Base-by-base conservation (phyloP, 2,888 invertebrate species). In the Lomographa bimaculata region DNA sequence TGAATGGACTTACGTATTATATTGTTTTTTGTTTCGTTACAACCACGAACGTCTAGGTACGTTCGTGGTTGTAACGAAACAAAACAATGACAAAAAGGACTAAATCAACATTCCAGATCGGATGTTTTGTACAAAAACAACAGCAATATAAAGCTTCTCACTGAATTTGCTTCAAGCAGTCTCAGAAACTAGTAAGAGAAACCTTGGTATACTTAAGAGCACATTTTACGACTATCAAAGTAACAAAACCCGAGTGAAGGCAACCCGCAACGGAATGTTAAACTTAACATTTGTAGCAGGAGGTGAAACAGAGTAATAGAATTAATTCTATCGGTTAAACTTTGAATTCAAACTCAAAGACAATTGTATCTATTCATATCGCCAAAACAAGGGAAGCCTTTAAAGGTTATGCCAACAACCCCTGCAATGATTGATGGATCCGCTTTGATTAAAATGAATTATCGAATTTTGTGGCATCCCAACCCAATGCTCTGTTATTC, bases 291-390 rank as follows among this genome's bases (percentile, higher is more conserved):
- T 80, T 76, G 79, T 73, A 75, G 68, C 71, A 64, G 67, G 60
- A 70, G 65, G 70, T 66, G 67, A 77, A 82, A 82, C 78, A 72
- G 64, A 73, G 80, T 80, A 72, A 83, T 86, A 79, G 78, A 86
- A 86, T 85, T 87, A 87, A 87, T 85, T 85, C 83, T 81, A 86
- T 86, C 75, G 80, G 57, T 67, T 65, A 64, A 78, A 81, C 76
- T 83, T 81, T 77, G 73, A 76, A 79, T 82, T 79, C 76, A 73
- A 65, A 70, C 67, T 67, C 69, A 70, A 79, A 80, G 74, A 73
- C 78, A 72, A 79, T 82, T 79, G 81, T 80, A 77, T 71, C 75
- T 61, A 71, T 79, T 78, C 71, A 66, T 69, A 67, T 71, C 70
- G 49, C 59, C 60, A 60, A 74, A 80, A 79, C 73, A 75, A 76